Evolutionary conservation across 2,113 vertebrate genomes (phyloP).

Genomic region (Myiagra hebetior): DNA sequence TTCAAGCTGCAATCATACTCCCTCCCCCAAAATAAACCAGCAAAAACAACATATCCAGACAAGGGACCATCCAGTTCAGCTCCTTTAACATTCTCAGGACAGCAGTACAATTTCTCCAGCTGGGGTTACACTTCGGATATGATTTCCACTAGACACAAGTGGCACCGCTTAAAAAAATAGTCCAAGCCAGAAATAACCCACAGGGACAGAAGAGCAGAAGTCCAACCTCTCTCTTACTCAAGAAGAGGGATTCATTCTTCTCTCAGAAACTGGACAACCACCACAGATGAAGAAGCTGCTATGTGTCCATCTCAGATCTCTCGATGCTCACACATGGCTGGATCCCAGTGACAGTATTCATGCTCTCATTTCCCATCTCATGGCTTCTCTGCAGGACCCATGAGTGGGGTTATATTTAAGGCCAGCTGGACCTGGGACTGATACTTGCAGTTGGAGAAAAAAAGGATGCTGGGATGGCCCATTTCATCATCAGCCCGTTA

Average conservation of each 20-base stretch:
- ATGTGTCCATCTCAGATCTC: neutral
- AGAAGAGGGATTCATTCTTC: neutral
- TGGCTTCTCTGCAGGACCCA: neutral
- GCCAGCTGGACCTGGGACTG: neutral
- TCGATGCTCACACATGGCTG: rapidly evolving
- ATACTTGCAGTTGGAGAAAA: neutral
- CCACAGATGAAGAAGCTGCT: neutral
- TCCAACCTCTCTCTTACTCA: neutral
- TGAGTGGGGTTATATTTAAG: rapidly evolving
- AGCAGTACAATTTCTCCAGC: neutral
- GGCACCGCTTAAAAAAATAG: neutral
- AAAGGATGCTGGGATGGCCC: neutral
- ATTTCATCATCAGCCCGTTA: neutral
- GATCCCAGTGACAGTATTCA: rapidly evolving
- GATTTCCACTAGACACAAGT: neutral
- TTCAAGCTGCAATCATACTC: neutral
- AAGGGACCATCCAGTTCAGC: neutral
- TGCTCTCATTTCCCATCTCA: rapidly evolving
- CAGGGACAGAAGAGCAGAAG: neutral
- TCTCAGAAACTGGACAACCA: neutral
- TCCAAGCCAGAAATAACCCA: neutral
- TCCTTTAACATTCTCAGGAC: neutral
- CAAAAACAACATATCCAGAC: neutral
- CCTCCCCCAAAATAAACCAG: neutral
- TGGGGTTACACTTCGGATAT: neutral